Evolutionary conservation across 1,140 invertebrate genomes (phyloP), one percentile per base, ranked within the genome.

Genomic region (Danaus plexippus): DNA sequence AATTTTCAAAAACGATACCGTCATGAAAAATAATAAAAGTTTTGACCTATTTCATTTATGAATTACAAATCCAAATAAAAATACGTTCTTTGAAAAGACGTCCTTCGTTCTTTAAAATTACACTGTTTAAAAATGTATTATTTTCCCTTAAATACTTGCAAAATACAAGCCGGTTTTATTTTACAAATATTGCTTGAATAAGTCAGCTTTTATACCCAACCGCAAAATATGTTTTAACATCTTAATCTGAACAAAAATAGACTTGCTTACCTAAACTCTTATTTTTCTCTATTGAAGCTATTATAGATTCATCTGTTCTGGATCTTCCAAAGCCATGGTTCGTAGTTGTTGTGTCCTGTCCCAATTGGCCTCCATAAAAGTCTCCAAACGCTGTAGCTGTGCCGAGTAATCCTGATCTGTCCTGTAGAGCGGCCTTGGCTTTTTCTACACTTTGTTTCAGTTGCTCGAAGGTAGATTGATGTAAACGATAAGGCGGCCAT

Each of bases 361-460:
- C 77, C 50, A 87, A 59, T 57, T 88, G 86, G 0, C 87, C 87
- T 41, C 86, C 87, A 63, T 90, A 90, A 48, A 90, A 85, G 60
- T 90, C 89, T 71, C 89, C 89, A 73, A 90, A 90, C 0, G 89
- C 89, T 11, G 88, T 89, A 15, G 88, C 87, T 0, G 88, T 82
- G 0, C 89, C 88, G 41, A 90, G 71, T 6, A 87, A 62, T 0
- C 85, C 79, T 8, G 84, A 86, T 12, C 87, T 62, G 77, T 90
- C 90, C 77, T 92, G 91, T 46, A 95, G 84, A 0, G 94, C 94
- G 8, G 94, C 94, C 75, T 96, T 96, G 9, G 94, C 94, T 77
- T 95, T 95, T 75, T 95, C 94, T 18, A 95, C 94, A 67, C 93
- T 95, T 72, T 96, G 94, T 69, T 95, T 96, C 12, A 95, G 88